phyloP scores from a whole-genome alignment of 2,113 vertebrate genomes.

The Phylloscopus whistleri region DNA sequence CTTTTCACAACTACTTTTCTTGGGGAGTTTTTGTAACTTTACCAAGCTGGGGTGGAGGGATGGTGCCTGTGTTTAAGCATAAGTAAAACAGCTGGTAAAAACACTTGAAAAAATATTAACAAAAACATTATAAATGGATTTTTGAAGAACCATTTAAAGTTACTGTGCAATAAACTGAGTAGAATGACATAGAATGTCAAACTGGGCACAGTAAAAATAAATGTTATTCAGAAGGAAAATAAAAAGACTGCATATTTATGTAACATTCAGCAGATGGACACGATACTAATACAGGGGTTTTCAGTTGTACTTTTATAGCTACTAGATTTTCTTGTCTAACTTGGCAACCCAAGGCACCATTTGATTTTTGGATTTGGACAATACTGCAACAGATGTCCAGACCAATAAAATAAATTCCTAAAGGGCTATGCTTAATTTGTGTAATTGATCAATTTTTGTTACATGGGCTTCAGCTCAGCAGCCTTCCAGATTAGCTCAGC shows the following conservation, averaged over 20 bases:
- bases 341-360: conserved; percentile 91
- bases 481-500: conserved; percentile 94
- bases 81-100: conserved; percentile 78
- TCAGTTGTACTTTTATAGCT: conserved; percentile 94
- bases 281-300: conserved; percentile 94
- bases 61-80: conserved; percentile 53
- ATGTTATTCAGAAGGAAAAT: conserved; percentile 83
- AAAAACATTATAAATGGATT: conserved; percentile 80
- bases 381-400: conserved; percentile 99
- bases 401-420: conserved; percentile 98
- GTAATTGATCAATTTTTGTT: conserved; percentile 99
- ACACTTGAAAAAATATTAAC: conserved; percentile 78
- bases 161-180: conserved; percentile 79
- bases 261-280: conserved; percentile 96
- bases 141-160: conserved; percentile 81
- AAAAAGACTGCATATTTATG: conserved; percentile 84
- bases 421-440: conserved; percentile 95
- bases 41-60: conserved; percentile 1
- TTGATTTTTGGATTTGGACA: conserved; percentile 99
- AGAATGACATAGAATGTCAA: conserved; percentile 85
- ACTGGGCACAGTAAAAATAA: conserved; percentile 86
- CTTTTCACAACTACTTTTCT: conserved; percentile 28
- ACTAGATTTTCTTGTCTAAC: conserved; percentile 89
- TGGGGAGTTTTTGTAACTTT: conserved; percentile 45
- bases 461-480: conserved; percentile 88